Evolutionary conservation across 2,113 vertebrate genomes (phyloP).

Genomic region (Ophthalmolycus amberensis): DNA sequence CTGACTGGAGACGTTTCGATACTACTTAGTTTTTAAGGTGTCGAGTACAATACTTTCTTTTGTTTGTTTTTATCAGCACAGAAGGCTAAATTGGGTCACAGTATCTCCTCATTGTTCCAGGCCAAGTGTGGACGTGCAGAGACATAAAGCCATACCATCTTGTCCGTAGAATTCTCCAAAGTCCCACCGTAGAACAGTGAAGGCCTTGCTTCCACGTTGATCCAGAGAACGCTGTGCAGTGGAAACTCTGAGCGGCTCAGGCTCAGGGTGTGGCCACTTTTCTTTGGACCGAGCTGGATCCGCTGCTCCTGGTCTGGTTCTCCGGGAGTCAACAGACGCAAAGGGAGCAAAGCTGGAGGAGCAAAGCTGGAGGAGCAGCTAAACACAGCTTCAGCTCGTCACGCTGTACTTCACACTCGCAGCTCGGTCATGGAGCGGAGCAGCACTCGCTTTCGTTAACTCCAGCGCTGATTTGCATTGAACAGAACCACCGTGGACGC

Average conservation of each 20-base stretch:
- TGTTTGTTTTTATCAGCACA: constrained; percentile 12
- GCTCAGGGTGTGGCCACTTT: constrained; percentile 69
- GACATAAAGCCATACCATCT: background rate
- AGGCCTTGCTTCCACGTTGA: background rate
- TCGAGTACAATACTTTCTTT: background rate
- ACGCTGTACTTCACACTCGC: background rate
- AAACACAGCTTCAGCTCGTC: background rate
- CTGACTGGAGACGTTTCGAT: background rate
- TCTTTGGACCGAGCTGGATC: constrained; percentile 40
- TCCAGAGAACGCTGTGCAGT: constrained; percentile 40
- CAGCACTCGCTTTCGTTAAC: background rate
- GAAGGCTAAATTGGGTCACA: background rate
- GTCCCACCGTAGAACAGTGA: constrained; percentile 14
- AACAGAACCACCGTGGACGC: background rate
- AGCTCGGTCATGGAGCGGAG: constrained; percentile 14
- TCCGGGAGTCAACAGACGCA: constrained; percentile 36
- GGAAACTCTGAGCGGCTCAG: constrained; percentile 68
- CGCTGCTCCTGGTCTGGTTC: constrained; percentile 32
- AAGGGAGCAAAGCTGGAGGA: constrained; percentile 20
- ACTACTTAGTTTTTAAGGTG: background rate
- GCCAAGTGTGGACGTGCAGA: background rate
- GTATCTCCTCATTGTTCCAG: constrained; percentile 6
- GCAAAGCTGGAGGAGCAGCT: background rate
- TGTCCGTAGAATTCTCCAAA: background rate
- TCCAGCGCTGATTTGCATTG: background rate